phyloP scores from a whole-genome alignment of 2,888 invertebrate species.

The Platycheirus rosarum region DNA sequence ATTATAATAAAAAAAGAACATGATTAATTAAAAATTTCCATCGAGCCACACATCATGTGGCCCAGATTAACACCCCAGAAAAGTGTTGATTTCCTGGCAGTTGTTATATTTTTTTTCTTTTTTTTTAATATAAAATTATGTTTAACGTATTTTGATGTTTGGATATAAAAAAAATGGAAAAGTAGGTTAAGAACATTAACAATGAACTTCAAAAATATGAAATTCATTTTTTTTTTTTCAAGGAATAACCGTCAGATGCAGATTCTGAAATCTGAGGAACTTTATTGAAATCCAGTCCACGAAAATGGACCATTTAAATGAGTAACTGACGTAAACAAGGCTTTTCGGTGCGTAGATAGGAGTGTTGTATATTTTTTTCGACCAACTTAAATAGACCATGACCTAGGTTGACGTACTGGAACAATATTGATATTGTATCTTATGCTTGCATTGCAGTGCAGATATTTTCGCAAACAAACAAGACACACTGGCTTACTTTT shows the following conservation, averaged over 20 bases:
- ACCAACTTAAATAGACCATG: conserved; percentile 29
- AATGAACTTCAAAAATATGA: conserved; percentile 58
- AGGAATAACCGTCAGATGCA: background rate
- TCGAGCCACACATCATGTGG: background rate
- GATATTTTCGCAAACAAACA: conserved; percentile 5
- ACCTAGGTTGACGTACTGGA: conserved; percentile 30
- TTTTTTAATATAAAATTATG: conserved; percentile 2
- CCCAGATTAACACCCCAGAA: background rate
- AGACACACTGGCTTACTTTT: background rate
- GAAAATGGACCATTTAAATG: conserved; percentile 55
- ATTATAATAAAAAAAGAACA: conserved; percentile 28
- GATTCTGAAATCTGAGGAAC: conserved; percentile 43
- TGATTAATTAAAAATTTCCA: conserved; percentile 37
- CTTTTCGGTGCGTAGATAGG: conserved; percentile 45
- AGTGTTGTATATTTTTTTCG: background rate
- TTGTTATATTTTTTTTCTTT: background rate
- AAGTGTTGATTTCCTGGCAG: conserved; percentile 3
- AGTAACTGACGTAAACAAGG: conserved; percentile 41
- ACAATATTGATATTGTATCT: background rate
- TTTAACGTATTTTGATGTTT: background rate
- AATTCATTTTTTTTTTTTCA: background rate
- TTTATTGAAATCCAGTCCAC: conserved; percentile 42
- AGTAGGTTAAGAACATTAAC: conserved; percentile 53
- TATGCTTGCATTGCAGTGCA: conserved; percentile 2
- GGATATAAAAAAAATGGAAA: background rate